These are phyloP conservation scores for Philereme transversata DNA, from an alignment of 2,888 invertebrate genomes.

Conservation along the genomic window DNA sequence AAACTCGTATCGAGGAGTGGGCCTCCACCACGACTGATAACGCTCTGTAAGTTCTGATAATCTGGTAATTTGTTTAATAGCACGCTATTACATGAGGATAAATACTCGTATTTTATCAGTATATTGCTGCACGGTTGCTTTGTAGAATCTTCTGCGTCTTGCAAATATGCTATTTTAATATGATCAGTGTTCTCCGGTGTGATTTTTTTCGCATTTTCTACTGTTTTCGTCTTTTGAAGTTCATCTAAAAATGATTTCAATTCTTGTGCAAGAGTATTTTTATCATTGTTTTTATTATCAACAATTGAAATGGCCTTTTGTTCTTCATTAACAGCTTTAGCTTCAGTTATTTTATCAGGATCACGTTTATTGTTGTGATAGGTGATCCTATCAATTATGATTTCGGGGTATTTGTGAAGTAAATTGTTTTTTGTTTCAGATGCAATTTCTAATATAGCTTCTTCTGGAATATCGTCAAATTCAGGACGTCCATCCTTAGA, in stretches of 20 bases:
- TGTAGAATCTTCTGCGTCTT: slow-evolving; percentile 7
- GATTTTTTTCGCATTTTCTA: slow-evolving; percentile 5
- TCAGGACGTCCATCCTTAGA: neutral
- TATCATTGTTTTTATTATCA: slow-evolving; percentile 1
- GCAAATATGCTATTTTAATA: neutral
- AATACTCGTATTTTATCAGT: slow-evolving; percentile 19
- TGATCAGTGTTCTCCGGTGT: slow-evolving; percentile 11
- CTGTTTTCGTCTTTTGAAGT: slow-evolving; percentile 14
- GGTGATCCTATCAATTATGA: slow-evolving; percentile 28
- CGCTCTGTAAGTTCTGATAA: slow-evolving; percentile 17
- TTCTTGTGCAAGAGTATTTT: slow-evolving; percentile 5
- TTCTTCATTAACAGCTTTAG: slow-evolving; percentile 1
- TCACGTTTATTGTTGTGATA: slow-evolving; percentile 16
- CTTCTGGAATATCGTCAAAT: slow-evolving; percentile 7
- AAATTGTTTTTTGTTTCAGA: slow-evolving; percentile 17
- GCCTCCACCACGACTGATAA: slow-evolving; percentile 11
- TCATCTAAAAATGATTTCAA: slow-evolving; percentile 26
- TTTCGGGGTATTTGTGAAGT: slow-evolving; percentile 28
- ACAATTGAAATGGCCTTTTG: neutral
- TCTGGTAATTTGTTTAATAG: slow-evolving; percentile 17
- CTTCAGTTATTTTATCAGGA: neutral
- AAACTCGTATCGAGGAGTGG: slow-evolving; percentile 23
- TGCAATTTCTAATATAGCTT: neutral
- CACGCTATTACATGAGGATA: slow-evolving; percentile 7
- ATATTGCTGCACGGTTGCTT: slow-evolving; percentile 17